Base-by-base conservation (phyloP, 2,888 invertebrate genomes). In the Bedellia somnulentella region DNA sequence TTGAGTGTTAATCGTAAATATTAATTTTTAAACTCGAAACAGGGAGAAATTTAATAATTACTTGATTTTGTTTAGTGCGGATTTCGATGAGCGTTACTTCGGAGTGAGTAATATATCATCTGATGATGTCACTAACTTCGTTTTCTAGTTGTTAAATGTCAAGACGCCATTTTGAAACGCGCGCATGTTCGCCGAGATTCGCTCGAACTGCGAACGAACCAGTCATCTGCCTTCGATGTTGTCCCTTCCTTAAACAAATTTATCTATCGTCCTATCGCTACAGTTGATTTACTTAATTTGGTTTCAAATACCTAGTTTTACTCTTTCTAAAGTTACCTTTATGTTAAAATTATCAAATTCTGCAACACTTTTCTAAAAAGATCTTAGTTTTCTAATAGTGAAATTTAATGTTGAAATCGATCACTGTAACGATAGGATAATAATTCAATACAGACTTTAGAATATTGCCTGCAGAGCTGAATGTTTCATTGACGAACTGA, bases 361-460 rank as follows among this genome's bases (percentile, higher is more conserved):
- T n/a, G n/a, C n/a, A n/a, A n/a, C n/a, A n/a, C n/a, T n/a, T n/a
- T n/a, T n/a, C n/a, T n/a, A n/a, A n/a, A n/a, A n/a, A n/a, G n/a
- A n/a, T n/a, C n/a, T n/a, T n/a, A n/a, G n/a, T n/a, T n/a, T n/a
- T n/a, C n/a, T n/a, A n/a, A n/a, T 29, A 29, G 29, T 29, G 21
- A 14, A 15, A 21, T 5, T 5, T 21, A 27, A 25, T 15, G 6
- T n/a, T 14, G 12, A 29, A 21, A 29, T 43, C 52, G 8, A 38
- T 49, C 68, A 58, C 68, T 68, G 71, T 68, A 64, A 56, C 67
- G 62, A 66, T 68, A 68, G 70, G 66, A 58, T 64, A 60, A 50
- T 49, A 47, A 47, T n/a, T n/a, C n/a, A n/a, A n/a, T n/a, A n/a
- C n/a, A n/a, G n/a, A n/a, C n/a, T n/a, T n/a, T n/a, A n/a, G n/a